A percentile compares a stretch with the other conserved stretches of the same genome.
These are phyloP conservation scores for Coluber constrictor DNA, from an alignment of 2,797 vertebrate species.

Conservation along the genomic window DNA sequence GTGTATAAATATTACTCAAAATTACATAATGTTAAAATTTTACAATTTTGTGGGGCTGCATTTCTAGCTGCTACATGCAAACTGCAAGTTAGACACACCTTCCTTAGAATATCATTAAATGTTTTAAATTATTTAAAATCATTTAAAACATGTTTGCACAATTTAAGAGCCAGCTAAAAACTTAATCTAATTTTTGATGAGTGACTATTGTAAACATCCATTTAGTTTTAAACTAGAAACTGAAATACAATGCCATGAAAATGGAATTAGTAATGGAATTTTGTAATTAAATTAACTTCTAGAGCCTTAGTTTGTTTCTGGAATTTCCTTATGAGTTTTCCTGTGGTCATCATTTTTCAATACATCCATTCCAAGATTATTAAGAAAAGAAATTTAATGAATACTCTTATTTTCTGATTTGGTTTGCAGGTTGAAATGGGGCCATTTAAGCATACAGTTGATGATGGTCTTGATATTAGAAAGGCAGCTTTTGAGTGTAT, in stretches of 20 bases:
- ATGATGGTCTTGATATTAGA: conserved; percentile 86
- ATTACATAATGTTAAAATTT: neutral
- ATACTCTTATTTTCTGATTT: conserved; percentile 20
- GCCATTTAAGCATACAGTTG: conserved; percentile 89
- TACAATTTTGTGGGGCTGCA: neutral
- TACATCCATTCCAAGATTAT: neutral
- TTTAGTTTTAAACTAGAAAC: neutral
- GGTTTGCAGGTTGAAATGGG: conserved; percentile 87
- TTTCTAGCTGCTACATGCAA: neutral
- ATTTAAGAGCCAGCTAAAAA: neutral
- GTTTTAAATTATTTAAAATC: neutral
- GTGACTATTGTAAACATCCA: neutral
- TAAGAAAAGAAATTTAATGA: conserved; percentile 11
- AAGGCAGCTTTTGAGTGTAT: conserved; percentile 92
- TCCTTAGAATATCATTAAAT: neutral
- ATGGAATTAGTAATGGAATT: neutral
- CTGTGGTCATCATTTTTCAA: neutral
- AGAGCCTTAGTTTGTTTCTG: neutral
- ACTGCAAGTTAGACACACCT: neutral
- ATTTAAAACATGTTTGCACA: neutral
- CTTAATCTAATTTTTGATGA: neutral
- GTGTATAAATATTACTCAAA: neutral
- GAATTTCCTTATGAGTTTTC: neutral
- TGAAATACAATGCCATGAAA: neutral
- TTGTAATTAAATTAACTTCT: neutral